phyloP scores from a whole-genome alignment of 2,113 vertebrate genomes.

The Todiramphus chloris region DNA sequence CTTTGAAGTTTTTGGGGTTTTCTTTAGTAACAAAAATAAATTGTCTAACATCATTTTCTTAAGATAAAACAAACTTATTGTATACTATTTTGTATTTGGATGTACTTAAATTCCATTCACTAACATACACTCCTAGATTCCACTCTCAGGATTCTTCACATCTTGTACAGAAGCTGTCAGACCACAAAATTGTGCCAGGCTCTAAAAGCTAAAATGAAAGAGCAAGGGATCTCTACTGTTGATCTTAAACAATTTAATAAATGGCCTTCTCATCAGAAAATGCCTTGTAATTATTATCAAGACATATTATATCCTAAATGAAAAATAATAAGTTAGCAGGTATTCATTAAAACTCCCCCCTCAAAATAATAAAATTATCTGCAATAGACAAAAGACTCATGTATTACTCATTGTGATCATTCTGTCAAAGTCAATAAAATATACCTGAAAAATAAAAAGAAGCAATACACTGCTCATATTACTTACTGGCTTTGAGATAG shows the following conservation, averaged over 20 bases:
- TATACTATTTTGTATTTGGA: background rate
- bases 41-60: background rate
- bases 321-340: background rate
- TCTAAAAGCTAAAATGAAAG: background rate
- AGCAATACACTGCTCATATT: background rate
- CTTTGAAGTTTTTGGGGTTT: too few species aligned
- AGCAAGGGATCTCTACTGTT: background rate
- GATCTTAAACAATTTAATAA: background rate
- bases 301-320: background rate
- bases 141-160: background rate
- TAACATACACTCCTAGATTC: background rate
- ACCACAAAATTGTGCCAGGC: background rate
- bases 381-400: background rate
- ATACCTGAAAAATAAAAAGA: background rate
- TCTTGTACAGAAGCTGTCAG: background rate
- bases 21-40: background rate
- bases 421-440: background rate
- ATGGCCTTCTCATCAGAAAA: background rate
- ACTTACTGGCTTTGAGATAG: background rate
- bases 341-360: background rate
- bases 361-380: too few species aligned
- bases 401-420: background rate
- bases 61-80: background rate
- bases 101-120: background rate
- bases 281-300: background rate